These are phyloP conservation scores for Uropsilus gracilis DNA, from an alignment of 2,113 vertebrate genomes.

Conservation along the genomic window DNA sequence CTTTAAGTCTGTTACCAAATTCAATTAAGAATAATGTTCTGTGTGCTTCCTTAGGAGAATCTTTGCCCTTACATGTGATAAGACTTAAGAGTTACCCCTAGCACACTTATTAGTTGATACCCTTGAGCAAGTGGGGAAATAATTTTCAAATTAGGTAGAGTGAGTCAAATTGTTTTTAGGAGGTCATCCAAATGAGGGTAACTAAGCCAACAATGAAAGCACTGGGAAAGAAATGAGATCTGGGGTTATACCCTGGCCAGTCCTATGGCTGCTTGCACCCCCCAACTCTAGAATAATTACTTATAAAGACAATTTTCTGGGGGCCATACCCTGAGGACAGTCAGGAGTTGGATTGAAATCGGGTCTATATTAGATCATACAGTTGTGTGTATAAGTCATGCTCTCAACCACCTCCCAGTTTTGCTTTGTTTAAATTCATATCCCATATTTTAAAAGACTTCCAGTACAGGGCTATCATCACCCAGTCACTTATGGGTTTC, in stretches of 20 bases:
- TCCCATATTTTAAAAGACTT: background rate
- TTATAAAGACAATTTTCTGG: background rate
- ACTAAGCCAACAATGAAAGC: background rate
- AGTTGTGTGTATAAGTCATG: background rate
- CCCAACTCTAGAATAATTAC: background rate
- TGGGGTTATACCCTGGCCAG: background rate
- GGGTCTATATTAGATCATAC: background rate
- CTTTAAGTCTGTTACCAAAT: conserved; percentile 42
- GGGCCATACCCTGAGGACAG: background rate
- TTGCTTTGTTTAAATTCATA: background rate
- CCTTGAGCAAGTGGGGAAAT: conserved; percentile 67
- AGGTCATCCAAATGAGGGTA: conserved; percentile 28
- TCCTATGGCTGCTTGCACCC: too few species aligned
- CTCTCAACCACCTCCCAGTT: background rate
- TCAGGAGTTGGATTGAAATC: background rate
- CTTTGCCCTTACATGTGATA: conserved; percentile 55
- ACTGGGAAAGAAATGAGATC: background rate
- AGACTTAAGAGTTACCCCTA: conserved; percentile 58
- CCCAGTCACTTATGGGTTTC: background rate
- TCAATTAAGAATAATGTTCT: conserved; percentile 58
- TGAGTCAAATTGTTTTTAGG: conserved; percentile 74
- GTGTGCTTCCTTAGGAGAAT: background rate
- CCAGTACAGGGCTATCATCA: background rate
- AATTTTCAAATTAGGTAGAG: conserved; percentile 75
- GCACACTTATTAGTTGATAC: conserved; percentile 55